Evolutionary conservation across 2,797 vertebrate species (phyloP), one percentile per base, ranked within the genome.

Genomic region (Artibeus lituratus): DNA sequence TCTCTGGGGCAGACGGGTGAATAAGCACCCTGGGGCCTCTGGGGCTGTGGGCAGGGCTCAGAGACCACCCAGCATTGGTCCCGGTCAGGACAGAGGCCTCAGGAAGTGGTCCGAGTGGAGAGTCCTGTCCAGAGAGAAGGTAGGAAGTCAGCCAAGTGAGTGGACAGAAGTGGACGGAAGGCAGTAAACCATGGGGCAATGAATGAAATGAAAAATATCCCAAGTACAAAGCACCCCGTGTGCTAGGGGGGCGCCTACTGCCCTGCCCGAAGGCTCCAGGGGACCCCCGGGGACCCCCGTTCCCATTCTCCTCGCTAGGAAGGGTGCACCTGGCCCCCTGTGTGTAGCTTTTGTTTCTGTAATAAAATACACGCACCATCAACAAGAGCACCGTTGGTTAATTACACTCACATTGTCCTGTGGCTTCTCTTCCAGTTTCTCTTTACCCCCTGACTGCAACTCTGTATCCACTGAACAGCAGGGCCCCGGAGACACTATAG

Each of bases 1-100:
- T 18, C 65, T 0, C 1, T 2, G 39, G 0, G n/a, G 55, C 16
- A 8, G 18, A 35, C 0, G 0, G 35, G 21, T 29, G 10, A 10
- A 7, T 1, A 1, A 5, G 62, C 3, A 8, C 2, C 29, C 29
- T 19, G 37, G 77, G 65, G 51, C 11, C n/a, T 18, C 0, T 0
- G 37, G 69, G 78, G 53, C 62, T 6, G 53, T 15, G 32, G 32
- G 37, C 10, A 1, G 19, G 80, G 24, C 26, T 11, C 8, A 5
- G 15, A 65, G 42, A 47, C 42, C 72, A 32, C 42, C 42, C 15
- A 26, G 21, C 26, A 10, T 35, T 19, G 88, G 39, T 19, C 32
- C 12, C 19, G 65, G 4, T 18, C 7, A 5, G 74, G 32, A 18
- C 0, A 9, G 72, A 47, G n/a, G 39, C 32, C 19, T 32, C 16